Evolutionary conservation across 2,113 vertebrate genomes (phyloP), one percentile per base, ranked within the genome.

Genomic region (Thryonomys swinderianus): DNA sequence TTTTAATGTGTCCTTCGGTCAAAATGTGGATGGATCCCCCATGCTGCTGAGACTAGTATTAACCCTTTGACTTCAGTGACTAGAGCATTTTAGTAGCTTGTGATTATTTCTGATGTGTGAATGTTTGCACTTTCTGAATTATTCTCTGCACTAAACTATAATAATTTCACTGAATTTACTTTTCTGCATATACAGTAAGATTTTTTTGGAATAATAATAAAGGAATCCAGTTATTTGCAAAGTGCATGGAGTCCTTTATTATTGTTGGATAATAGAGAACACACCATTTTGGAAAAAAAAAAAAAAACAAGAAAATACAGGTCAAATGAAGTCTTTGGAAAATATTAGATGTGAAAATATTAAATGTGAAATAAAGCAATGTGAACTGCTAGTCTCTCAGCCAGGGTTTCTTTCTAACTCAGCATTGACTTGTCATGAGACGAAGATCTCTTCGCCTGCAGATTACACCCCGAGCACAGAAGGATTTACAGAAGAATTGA

Each of bases 301-400:
- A 7, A 86, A 62, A 48, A 34, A 9, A 42, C 84, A 67, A 69
- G 9, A 74, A 92, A 92, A 73, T 80, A 16, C 57, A 94, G 13
- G 16, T 79, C 25, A 83, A 83, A 94, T 71, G 59, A 61, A 89
- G 23, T 80, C 2, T 67, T 88, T 91, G 37, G 34, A 23, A 95
- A 76, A n/a, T 90, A 73, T 84, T 87, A 90, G 23, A 89, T 4
- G 40, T 27, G 0, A 73, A 67, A 66, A 61, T 61, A 17, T 10
- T 34, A 73, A 64, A 40, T 13, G 71, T 67, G 8, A 86, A 66
- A 74, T 79, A 66, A 90, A 86, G 4, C n/a, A 88, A 73, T 67
- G 18, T 12, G 42, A 20, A 16, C 5, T 82, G 12, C 3, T n/a
- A 78, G 79, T 53, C 62, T 2, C 4, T 84, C 37, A 90, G 25